Conservation (phyloP, 2,797 vertebrate species). For the Taeniopygia guttata region DNA sequence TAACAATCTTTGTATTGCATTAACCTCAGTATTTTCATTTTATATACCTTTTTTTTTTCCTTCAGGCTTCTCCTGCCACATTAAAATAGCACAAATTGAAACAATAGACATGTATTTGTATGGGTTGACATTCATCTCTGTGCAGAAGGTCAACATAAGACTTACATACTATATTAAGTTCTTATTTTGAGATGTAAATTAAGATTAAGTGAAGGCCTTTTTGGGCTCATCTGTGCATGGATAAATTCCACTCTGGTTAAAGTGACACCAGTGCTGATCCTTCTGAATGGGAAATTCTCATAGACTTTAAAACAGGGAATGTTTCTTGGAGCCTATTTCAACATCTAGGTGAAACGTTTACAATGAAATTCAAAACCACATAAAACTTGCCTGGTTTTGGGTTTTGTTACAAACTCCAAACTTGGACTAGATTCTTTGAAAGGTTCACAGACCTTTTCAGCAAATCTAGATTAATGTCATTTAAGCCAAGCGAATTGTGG, state of each 20-base stretch:
- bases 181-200: slow-evolving; percentile 16
- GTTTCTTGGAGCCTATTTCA: slow-evolving; percentile 69
- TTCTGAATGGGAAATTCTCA: slow-evolving; percentile 67
- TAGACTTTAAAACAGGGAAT: slow-evolving; percentile 54
- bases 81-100: slow-evolving; percentile 8
- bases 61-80: background rate
- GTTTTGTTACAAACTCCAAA: slow-evolving; percentile 38
- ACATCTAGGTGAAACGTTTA: slow-evolving; percentile 36
- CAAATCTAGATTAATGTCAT: slow-evolving; percentile 24
- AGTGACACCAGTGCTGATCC: slow-evolving; percentile 47
- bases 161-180: background rate
- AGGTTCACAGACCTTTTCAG: slow-evolving; percentile 36
- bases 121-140: background rate
- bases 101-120: background rate
- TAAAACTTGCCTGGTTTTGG: slow-evolving; percentile 20
- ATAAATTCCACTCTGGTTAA: slow-evolving; percentile 4
- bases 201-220: background rate
- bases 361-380: slow-evolving; percentile 48
- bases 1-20: background rate
- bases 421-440: slow-evolving; percentile 1
- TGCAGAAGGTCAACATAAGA: background rate
- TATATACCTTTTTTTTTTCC: background rate
- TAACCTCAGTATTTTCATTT: background rate
- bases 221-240: background rate
- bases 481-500: background rate